These are phyloP conservation scores for Dryadula phaetusa DNA, from an alignment of 2,888 invertebrate species.

Conservation along the genomic window DNA sequence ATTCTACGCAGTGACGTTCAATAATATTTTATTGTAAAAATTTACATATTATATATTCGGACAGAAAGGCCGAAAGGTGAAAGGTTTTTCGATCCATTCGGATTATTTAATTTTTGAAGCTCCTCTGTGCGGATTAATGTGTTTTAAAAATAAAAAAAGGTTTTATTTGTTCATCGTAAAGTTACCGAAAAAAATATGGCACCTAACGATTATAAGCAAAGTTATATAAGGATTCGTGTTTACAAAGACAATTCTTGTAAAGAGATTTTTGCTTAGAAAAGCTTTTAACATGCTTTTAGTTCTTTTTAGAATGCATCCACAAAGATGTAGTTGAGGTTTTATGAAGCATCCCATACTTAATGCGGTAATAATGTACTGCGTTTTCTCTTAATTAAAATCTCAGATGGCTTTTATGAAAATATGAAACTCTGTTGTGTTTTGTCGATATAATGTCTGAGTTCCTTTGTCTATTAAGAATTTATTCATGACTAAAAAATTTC, in stretches of 20 bases:
- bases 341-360: not conserved
- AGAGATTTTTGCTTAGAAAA: not conserved
- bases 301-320: not conserved
- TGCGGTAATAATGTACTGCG: conserved; percentile 4
- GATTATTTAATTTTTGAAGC: conserved; percentile 18
- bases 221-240: not conserved
- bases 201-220: too few relatives aligned
- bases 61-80: conserved; percentile 1
- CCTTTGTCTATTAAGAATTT: too few relatives aligned
- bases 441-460: not conserved
- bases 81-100: conserved; percentile 5
- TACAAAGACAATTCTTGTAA: conserved; percentile 1
- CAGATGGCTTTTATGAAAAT: conserved; percentile 7
- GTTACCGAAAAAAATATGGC: too few relatives aligned
- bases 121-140: not conserved
- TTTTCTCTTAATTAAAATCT: conserved; percentile 3
- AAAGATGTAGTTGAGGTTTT: conserved; percentile 7
- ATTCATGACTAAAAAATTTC: too few relatives aligned
- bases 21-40: conserved; percentile 20
- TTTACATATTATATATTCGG: conserved; percentile 9
- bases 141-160: not conserved
- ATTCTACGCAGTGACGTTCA: conserved; percentile 13
- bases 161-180: too few relatives aligned
- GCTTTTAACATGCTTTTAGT: not conserved
- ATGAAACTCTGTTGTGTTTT: not conserved